Percentiles rank a stretch among this genome's conserved stretches.
Conservation (phyloP, 1,140 invertebrate genomes). For the Nebria ingens region DNA sequence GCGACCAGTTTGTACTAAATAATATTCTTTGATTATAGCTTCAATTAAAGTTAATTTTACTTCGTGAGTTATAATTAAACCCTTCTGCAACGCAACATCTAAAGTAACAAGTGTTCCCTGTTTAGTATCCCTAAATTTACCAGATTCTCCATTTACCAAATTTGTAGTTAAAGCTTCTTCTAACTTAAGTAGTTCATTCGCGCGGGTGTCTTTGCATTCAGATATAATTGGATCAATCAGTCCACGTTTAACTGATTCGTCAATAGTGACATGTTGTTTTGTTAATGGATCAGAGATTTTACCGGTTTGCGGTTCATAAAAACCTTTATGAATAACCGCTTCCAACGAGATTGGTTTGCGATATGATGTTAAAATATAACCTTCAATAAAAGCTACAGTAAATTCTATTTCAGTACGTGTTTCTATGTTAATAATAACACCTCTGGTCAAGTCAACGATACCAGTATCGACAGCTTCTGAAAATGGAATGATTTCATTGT, state of each 20-base stretch:
- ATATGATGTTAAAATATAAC: conserved; percentile 52
- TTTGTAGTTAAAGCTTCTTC: conserved; percentile 55
- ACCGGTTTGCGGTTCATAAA: conserved; percentile 60
- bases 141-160: conserved; percentile 56
- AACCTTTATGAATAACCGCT: conserved; percentile 56
- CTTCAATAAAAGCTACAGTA: conserved; percentile 56
- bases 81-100: conserved; percentile 55
- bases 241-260: conserved; percentile 65
- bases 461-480: conserved; percentile 65
- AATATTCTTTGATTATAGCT: conserved; percentile 69
- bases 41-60: conserved; percentile 60
- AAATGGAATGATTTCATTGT: conserved; percentile 59
- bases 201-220: conserved; percentile 66
- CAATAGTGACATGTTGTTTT: conserved; percentile 55
- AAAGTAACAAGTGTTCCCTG: conserved; percentile 54
- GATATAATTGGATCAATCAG: conserved; percentile 75
- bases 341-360: conserved; percentile 65
- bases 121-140: conserved; percentile 56
- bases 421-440: conserved; percentile 56
- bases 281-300: conserved; percentile 61
- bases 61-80: conserved; percentile 58
- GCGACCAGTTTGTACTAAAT: conserved; percentile 59
- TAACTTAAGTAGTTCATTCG: conserved; percentile 54
- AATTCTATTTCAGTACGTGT: conserved; percentile 57
- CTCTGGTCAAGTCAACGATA: conserved; percentile 63